Base-by-base conservation (phyloP, 1,140 invertebrate species). In the Sweltsa coloradensis region DNA sequence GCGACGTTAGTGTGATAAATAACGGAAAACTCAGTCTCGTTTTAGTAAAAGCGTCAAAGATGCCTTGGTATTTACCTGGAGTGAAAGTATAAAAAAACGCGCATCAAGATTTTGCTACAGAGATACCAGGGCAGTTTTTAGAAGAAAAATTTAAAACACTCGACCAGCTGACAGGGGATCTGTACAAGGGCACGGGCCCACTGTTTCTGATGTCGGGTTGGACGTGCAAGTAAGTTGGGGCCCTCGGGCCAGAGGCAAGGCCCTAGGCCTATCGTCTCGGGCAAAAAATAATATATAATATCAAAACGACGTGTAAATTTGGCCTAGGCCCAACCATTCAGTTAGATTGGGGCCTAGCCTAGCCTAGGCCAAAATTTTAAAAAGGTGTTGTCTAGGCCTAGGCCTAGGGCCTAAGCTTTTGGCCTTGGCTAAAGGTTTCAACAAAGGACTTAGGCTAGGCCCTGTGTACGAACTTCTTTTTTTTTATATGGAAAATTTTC, bases 131-230 rank as follows among this genome's bases (percentile, higher is more conserved):
- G 13, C 83, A 91, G 59, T 94, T 89, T 67, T 74, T 95, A 36
- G 81, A 91, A 64, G 86, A 92, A 62, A 92, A 93, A 66, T 63
- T 95, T 43, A n/a, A n/a, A n/a, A 85, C 85, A 41, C 69, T 91
- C 43, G 87, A 93, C 66, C 89, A 95, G 68, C 73, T 96, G 53
- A 86, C 80, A 57, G 79, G 95, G 22, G 87, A 94, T 69, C 65
- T 96, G 23, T 89, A 84, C 71, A 89, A 89, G 77, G 90, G 90
- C 51, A 89, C 78, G 60, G 89, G 87, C 49, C 80, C n/a, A n/a
- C 80, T 42, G 85, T 94, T 42, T 80, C 78, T 57, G 77, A 90
- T 63, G 78, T 95, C 58, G 78, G 75, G 58, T 73, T 96, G 56
- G 87, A 94, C 65, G 85, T 89, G 37, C 79, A 91, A 73, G 88